Evolutionary conservation across 2,797 vertebrate species (phyloP), one percentile per base, ranked within the genome.

Genomic region (Sebastes minor): DNA sequence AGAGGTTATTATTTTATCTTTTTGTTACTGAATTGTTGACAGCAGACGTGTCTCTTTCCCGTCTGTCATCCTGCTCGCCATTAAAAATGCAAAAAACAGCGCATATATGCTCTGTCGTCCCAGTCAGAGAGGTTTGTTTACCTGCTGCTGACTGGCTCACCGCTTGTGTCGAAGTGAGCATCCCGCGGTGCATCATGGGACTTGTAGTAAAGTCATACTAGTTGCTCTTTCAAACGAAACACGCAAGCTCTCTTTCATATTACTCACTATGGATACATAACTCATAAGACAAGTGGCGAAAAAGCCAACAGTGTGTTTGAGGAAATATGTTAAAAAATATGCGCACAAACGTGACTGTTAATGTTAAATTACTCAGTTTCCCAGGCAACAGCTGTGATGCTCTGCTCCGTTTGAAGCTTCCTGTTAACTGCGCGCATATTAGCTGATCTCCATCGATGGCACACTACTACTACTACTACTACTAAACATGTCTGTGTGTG

Each of bases 51-150:
- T 74, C 42, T 74, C 52, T 35, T 55, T 74, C 46, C 59, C 70
- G 32, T 23, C 59, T 74, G 70, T 72, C 88, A 87, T 88, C 81
- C 22, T 85, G 55, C 35, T 87, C 80, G 71, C 77, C 83, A 87
- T 94, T 73, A 83, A 85, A 86, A 74, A 90, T 71, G 69, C 59
- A 88, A 14, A 63, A 46, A 46, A 46, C 71, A 46, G 73, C 78
- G 81, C 76, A 80, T 63, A 8, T 18, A 89, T 59, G 91, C 90
- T 94, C 6, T 92, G 63, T 60, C 70, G 73, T 89, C 84, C 64
- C 80, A 76, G 86, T 65, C 81, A 86, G 87, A 90, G 80, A 68
- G 91, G 93, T 95, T 95, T 95, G 96, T 96, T 96, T 96, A 96
- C 95, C 93, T 95, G 91, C 92, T 79, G 84, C 85, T 88, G 73